phyloP scores from a whole-genome alignment of 2,797 vertebrate genomes.

The Cirrhinus mrigala region DNA sequence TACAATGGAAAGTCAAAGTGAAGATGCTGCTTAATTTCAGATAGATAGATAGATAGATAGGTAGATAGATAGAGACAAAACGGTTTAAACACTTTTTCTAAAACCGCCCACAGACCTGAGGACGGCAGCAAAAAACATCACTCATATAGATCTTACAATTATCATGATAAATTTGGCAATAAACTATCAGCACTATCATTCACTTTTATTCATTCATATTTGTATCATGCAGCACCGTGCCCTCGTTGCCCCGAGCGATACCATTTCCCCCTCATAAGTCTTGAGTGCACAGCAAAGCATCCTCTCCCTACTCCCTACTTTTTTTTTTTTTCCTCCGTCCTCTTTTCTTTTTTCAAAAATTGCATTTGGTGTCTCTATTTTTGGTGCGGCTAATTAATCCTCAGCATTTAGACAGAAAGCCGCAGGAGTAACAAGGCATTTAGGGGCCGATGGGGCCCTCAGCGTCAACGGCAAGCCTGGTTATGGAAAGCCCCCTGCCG shows the following conservation, averaged over 20 bases:
- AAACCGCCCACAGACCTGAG: conserved; percentile 24
- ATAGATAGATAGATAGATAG: not conserved
- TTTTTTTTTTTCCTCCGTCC: conserved; percentile 19
- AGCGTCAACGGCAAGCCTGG: conserved; percentile 22
- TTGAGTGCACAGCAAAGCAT: conserved; percentile 28
- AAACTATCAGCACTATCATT: conserved; percentile 40
- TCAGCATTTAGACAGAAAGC: conserved; percentile 44
- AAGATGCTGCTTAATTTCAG: not conserved
- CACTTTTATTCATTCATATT: conserved; percentile 56
- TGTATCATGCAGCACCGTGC: conserved; percentile 28
- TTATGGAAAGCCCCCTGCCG: conserved; percentile 41
- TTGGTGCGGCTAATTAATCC: conserved; percentile 59
- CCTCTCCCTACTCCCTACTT: conserved; percentile 25
- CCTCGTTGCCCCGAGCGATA: conserved; percentile 22
- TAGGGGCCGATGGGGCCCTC: conserved; percentile 42
- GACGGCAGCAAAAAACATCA: conserved; percentile 25
- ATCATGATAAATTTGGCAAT: conserved; percentile 52
- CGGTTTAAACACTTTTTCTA: not conserved
- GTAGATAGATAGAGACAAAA: not conserved
- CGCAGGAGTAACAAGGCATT: conserved; percentile 49
- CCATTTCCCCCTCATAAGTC: conserved; percentile 22
- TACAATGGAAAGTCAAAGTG: not conserved
- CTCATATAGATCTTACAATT: conserved; percentile 49
- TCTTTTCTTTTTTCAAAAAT: conserved; percentile 51
- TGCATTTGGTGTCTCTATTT: conserved; percentile 54